Evolutionary conservation across 1,140 invertebrate species (phyloP).

Genomic region (Diachasmimorpha longicaudata): DNA sequence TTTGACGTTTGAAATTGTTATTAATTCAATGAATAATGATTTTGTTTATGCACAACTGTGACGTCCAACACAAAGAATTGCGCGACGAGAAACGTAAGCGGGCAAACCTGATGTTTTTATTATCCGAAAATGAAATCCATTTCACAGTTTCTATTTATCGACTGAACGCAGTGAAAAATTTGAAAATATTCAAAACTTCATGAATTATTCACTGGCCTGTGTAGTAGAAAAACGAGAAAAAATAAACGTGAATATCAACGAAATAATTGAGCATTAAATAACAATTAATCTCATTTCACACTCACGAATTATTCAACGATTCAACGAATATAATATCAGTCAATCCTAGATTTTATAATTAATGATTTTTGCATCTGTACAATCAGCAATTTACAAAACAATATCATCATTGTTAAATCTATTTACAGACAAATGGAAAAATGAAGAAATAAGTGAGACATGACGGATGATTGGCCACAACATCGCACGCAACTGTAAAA

Average conservation of each 20-base stretch:
- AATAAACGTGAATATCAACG: neutral
- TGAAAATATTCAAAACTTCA: conserved; percentile 24
- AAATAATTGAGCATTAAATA: neutral
- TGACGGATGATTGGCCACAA: conserved; percentile 12
- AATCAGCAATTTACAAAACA: neutral
- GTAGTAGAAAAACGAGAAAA: conserved; percentile 39
- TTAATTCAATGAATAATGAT: too few species aligned
- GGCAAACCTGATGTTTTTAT: neutral
- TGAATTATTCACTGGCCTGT: conserved; percentile 48
- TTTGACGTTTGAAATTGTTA: too few species aligned
- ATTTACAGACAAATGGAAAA: neutral
- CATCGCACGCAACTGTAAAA: conserved; percentile 27
- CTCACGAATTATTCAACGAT: neutral
- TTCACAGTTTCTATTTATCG: conserved; percentile 53
- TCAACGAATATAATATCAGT: too few species aligned
- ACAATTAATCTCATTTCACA: neutral
- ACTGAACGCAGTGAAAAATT: neutral
- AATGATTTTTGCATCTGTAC: neutral
- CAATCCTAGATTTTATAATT: too few species aligned
- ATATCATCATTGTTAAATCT: neutral
- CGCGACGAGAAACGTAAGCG: too few species aligned
- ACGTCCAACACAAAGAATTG: too few species aligned
- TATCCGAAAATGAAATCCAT: conserved; percentile 30
- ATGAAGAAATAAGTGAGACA: neutral
- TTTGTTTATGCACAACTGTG: too few species aligned